These are phyloP conservation scores for Andricus curvator DNA, from an alignment of 2,888 invertebrate genomes.

Conservation along the genomic window DNA sequence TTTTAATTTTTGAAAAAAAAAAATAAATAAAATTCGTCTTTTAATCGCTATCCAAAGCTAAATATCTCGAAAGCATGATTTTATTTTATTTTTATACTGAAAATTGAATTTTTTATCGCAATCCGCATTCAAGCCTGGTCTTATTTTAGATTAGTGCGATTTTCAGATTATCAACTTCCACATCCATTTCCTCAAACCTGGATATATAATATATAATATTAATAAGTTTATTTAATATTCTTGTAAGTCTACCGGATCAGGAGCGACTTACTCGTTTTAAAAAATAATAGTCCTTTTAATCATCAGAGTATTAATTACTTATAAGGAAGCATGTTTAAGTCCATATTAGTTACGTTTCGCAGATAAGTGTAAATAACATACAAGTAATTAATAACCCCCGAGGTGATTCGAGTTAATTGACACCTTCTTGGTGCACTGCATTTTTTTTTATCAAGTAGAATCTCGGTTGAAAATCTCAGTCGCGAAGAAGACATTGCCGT, in stretches of 20 bases:
- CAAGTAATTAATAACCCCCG: conserved; percentile 18
- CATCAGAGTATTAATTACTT: background rate
- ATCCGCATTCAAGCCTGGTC: no score
- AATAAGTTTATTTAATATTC: no score
- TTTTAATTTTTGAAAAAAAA: no score
- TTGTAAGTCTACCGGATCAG: background rate
- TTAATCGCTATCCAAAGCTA: no score
- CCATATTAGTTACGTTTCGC: background rate
- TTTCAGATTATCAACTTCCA: no score
- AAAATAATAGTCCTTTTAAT: background rate
- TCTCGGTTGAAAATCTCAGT: conserved; percentile 14
- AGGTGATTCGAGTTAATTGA: conserved; percentile 9
- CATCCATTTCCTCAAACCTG: no score
- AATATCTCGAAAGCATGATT: no score
- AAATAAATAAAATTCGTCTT: no score
- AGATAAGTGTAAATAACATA: conserved; percentile 29
- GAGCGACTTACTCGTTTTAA: background rate
- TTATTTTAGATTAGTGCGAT: no score
- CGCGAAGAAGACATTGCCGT: conserved; percentile 24
- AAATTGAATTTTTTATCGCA: no score
- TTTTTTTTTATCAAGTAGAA: conserved; percentile 9
- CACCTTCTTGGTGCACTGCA: conserved; percentile 1
- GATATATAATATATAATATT: no score
- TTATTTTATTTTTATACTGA: no score
- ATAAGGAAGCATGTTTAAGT: background rate